Percentiles rank a stretch among this genome's conserved stretches.
These are phyloP conservation scores for Natrix natrix DNA, from an alignment of 2,797 vertebrate genomes.

Conservation along the genomic window DNA sequence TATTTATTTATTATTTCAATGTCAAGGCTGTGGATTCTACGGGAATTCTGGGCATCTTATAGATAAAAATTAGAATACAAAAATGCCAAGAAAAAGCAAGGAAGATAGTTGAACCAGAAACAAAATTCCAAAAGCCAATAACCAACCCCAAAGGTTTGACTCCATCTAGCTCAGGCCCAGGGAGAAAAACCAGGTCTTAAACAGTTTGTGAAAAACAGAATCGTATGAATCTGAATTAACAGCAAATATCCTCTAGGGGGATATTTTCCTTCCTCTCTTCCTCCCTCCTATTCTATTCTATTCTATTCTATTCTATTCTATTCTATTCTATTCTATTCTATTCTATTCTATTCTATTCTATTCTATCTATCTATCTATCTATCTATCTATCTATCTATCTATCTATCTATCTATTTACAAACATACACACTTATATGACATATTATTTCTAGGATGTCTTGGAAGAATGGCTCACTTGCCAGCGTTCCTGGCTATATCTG, in stretches of 20 bases:
- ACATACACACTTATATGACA: neutral
- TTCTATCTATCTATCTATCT: no score
- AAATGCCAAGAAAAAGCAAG: neutral
- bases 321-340: no score
- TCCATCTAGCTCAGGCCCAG: neutral
- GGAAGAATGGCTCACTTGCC: conserved; percentile 89
- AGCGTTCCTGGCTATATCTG: conserved; percentile 88
- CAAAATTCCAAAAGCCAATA: neutral
- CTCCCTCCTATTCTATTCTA: no score
- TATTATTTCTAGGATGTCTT: conserved; percentile 81
- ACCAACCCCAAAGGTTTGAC: neutral
- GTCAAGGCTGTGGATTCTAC: neutral
- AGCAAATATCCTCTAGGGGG: neutral
- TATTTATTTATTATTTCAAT: neutral
- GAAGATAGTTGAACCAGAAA: neutral
- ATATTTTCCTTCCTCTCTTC: neutral
- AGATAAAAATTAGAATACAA: neutral
- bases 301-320: no score
- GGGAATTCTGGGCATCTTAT: neutral
- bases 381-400: no score
- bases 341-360: no score
- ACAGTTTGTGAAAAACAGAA: neutral
- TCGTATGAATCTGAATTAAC: neutral
- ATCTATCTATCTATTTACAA: neutral
- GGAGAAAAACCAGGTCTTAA: neutral